Evolutionary conservation across 1,140 invertebrate species (phyloP), one percentile per base, ranked within the genome.

Genomic region (Drosophila arizonae): DNA sequence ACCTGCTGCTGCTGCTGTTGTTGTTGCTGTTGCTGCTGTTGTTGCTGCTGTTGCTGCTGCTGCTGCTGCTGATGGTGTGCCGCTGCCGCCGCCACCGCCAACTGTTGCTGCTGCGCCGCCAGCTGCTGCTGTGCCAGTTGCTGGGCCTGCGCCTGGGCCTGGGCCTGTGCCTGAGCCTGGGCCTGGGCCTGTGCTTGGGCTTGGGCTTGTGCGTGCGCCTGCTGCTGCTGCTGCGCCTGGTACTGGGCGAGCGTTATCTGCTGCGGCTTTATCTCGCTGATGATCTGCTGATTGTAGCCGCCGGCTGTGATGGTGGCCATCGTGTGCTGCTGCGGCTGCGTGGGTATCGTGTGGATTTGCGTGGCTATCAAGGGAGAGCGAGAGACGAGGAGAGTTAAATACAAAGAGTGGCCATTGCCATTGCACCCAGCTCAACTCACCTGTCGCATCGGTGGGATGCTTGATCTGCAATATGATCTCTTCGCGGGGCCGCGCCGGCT

Each of bases 381-480:
- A 9, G 4, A 4, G 41, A 4, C 13, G 1, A 5, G 9, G 4
- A 3, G 1, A 3, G 1, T 1, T 24, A 0, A 28, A 15, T 39
- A 13, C 2, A 13, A 39, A 6, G n/a, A 45, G 5, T n/a, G n/a
- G 43, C 13, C 8, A 43, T 24, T 24, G 21, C 21, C 21, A 6
- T 13, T 3, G 41, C 4, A 4, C n/a, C 3, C n/a, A 6, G 6
- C n/a, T n/a, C n/a, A 15, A 17, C 76, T 65, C 43, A 91, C 90
- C 76, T 48, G 88, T 81, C 0, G 77, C 70, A 68, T 90, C 90
- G 6, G 81, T 8, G 11, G 87, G 90, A 79, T 90, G 90, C 58
- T 91, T 91, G 56, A 91, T 87, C 50, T 91, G 90, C 48, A 91
- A 65, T 26, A 91, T 91, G 28, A 91, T 91, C 66, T 91, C 90